These are phyloP conservation scores for Plecotus auritus DNA, from an alignment of 2,113 vertebrate species.

Conservation along the genomic window DNA sequence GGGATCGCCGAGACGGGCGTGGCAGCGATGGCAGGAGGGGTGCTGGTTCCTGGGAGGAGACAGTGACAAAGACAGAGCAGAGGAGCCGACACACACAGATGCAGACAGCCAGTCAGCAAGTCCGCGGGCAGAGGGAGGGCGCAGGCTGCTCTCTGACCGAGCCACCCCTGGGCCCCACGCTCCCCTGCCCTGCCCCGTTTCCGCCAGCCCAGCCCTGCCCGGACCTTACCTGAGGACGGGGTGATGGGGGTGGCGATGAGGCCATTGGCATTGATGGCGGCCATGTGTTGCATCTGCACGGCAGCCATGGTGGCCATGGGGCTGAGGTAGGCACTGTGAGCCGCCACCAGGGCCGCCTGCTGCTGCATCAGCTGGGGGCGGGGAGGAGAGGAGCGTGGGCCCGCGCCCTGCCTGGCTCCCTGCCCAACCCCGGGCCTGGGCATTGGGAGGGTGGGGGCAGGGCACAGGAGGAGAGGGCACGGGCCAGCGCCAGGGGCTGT, in stretches of 20 bases:
- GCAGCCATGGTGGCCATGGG: constrained; percentile 94
- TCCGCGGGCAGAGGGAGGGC: background rate
- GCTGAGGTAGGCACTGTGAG: constrained; percentile 96
- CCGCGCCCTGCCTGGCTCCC: background rate
- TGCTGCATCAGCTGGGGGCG: constrained; percentile 91
- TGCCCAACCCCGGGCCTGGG: background rate
- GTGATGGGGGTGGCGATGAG: constrained; percentile 92
- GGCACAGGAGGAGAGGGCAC: background rate
- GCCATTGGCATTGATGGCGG: constrained; percentile 92
- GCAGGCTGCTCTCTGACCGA: background rate
- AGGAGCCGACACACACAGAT: background rate
- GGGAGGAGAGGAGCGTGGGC: background rate
- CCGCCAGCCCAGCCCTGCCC: background rate
- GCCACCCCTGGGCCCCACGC: background rate
- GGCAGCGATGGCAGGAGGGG: constrained; percentile 89
- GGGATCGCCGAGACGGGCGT: constrained; percentile 89
- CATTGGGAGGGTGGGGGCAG: background rate
- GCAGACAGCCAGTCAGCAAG: background rate
- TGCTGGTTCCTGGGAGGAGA: constrained; percentile 86
- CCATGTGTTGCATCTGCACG: constrained; percentile 96
- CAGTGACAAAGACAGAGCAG: background rate
- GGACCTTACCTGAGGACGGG: constrained; percentile 85
- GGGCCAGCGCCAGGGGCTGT: background rate
- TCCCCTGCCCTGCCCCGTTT: background rate
- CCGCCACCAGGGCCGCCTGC: constrained; percentile 91